Evolutionary conservation across 2,113 vertebrate species (phyloP).

Genomic region (Thomomys bottae): DNA sequence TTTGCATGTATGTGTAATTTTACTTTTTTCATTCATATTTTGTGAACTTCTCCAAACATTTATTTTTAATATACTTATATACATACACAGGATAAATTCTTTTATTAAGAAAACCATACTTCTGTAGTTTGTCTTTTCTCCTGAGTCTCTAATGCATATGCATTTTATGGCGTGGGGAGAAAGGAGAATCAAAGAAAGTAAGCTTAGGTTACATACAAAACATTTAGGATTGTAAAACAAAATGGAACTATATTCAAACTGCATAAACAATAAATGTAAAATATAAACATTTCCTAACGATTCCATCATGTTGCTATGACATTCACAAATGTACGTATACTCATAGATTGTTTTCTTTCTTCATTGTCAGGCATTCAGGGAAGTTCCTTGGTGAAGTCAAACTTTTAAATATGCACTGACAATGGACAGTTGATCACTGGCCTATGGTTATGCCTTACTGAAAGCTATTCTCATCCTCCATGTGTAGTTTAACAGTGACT

Average conservation of each 20-base stretch:
- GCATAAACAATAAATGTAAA: conserved; percentile 3
- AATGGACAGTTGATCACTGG: background rate
- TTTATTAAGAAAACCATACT: conserved; percentile 32
- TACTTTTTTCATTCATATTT: too few relatives aligned
- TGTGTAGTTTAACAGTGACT: background rate
- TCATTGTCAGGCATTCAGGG: background rate
- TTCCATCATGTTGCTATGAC: background rate
- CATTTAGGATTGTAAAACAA: conserved; percentile 20
- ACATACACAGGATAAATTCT: background rate
- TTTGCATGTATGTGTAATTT: background rate
- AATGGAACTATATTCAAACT: background rate
- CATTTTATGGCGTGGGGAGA: background rate
- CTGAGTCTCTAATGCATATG: background rate
- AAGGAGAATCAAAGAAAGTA: conserved; percentile 18
- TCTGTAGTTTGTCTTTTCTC: conserved; percentile 27
- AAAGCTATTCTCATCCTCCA: background rate
- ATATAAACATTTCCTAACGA: background rate
- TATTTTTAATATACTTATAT: conserved; percentile 27
- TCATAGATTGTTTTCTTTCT: background rate
- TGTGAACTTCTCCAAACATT: too few relatives aligned
- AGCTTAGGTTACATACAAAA: background rate
- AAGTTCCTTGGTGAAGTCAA: background rate
- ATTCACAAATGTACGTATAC: background rate
- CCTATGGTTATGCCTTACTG: background rate
- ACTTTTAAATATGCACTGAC: conserved; percentile 19